phyloP scores from a whole-genome alignment of 2,113 vertebrate genomes.

The Chitala chitala region DNA sequence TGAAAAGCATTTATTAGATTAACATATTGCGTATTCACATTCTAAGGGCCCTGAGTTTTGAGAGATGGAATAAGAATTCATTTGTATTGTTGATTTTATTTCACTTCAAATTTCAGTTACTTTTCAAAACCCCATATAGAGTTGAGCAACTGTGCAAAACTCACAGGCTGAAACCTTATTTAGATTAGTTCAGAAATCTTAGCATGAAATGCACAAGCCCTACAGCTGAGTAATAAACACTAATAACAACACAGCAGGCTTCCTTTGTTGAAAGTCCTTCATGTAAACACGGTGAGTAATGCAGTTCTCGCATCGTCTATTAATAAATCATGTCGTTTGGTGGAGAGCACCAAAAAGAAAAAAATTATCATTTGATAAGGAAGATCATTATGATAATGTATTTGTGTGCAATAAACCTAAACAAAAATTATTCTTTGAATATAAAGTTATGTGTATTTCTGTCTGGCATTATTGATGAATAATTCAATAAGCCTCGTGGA shows the following conservation, averaged over 20 bases:
- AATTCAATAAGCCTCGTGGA: slow-evolving; percentile 7
- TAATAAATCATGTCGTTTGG: slow-evolving; percentile 26
- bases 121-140: not conserved
- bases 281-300: slow-evolving; percentile 21
- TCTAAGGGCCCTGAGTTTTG: not conserved
- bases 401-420: slow-evolving; percentile 19
- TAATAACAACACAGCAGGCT: slow-evolving; percentile 15
- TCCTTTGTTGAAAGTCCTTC: slow-evolving; percentile 17
- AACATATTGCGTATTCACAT: not conserved
- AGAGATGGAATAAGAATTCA: not conserved
- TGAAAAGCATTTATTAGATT: not conserved
- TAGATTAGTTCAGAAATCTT: not conserved
- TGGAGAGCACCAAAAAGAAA: not conserved
- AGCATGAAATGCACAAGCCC: not conserved
- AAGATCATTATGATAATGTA: slow-evolving; percentile 17
- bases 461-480: slow-evolving; percentile 10
- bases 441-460: slow-evolving; percentile 24
- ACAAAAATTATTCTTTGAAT: slow-evolving; percentile 12
- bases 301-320: slow-evolving; percentile 3
- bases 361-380: slow-evolving; percentile 17
- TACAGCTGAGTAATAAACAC: slow-evolving; percentile 13
- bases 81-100: not conserved
- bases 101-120: not conserved
- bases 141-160: not conserved
- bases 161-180: not conserved